Base-by-base conservation (phyloP, 2,888 invertebrate species). In the Perithous albicinctus region DNA sequence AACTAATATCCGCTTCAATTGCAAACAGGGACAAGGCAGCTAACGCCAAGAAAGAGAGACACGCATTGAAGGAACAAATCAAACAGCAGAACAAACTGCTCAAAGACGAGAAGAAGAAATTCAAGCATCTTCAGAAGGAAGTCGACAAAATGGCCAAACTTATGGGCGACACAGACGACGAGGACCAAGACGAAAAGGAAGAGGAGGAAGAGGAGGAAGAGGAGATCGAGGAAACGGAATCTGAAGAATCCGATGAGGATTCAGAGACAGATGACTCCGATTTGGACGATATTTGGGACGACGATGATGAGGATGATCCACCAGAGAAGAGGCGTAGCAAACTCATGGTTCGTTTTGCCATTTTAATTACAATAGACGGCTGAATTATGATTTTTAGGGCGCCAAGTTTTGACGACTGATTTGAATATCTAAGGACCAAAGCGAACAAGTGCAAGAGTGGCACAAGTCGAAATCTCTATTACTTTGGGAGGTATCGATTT, bases 111-210 rank as follows among this genome's bases (percentile, higher is more conserved):
- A 97, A 96, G 89, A 96, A 96, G 89, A 97, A 97, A 93, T 97
- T 96, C 93, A 97, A 96, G 90, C 95, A 95, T 86, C 93, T 98
- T 51, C 97, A 97, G 91, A 97, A 97, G 85, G 97, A 98, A 93
- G 97, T 97, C 8, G 97, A 97, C 89, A 97, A 97, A 93, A 98
- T 98, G 97, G 97, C 97, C 0, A 96, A 96, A 15, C 94, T 97
- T 89, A 96, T 98, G 96, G 97, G 96, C 87, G 96, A 97, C 88
- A 95, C 95, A 1, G 96, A 96, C 0, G 96, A 96, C 5, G 96
- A 96, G 1, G 95, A 95, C 0, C 95, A 95, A 3, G 95, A 95
- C 2, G 95, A 96, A 38, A 95, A 95, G n/a, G 95, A 95, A 61
- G 95, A 94, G 1, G 95, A 94, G 2, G 94, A 94, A 20, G 94